Evolutionary conservation across 2,888 invertebrate species (phyloP).

Genomic region (Noctuana brunneofusca): DNA sequence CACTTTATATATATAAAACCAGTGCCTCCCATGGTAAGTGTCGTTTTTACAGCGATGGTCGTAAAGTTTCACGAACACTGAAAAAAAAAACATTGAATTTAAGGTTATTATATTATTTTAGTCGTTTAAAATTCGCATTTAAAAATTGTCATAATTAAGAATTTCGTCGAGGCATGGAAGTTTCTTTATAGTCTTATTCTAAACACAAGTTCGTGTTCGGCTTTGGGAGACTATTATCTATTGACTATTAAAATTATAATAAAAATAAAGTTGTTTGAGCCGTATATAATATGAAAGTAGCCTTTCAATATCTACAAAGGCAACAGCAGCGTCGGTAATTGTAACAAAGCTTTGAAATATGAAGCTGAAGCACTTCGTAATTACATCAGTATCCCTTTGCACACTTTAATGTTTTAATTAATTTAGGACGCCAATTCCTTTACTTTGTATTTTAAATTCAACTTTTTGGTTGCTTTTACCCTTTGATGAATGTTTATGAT

Average conservation of each 20-base stretch:
- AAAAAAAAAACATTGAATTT: slow-evolving; percentile 40
- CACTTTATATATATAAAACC: slow-evolving; percentile 63
- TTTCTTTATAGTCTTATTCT: too few relatives aligned
- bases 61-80: slow-evolving; percentile 68
- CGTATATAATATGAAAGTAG: slow-evolving; percentile 9
- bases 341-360: slow-evolving; percentile 33
- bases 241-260: not conserved
- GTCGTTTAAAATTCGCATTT: not conserved
- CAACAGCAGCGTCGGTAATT: slow-evolving; percentile 22
- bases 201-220: too few relatives aligned
- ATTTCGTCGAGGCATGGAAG: too few relatives aligned
- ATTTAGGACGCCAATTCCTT: slow-evolving; percentile 22
- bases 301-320: slow-evolving; percentile 22
- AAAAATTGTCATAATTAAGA: not conserved
- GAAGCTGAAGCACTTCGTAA: slow-evolving; percentile 20
- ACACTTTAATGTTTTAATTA: slow-evolving; percentile 33
- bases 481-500: not conserved
- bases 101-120: not conserved
- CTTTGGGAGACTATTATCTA: too few relatives aligned
- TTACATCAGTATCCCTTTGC: slow-evolving; percentile 32
- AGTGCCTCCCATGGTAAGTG: slow-evolving; percentile 58
- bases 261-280: not conserved
- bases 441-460: slow-evolving; percentile 1
- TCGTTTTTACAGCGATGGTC: slow-evolving; percentile 56
- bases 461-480: not conserved